Evolutionary conservation across 1,140 invertebrate species (phyloP), one percentile per base, ranked within the genome.

Genomic region (Ptiloglossa arizonensis): DNA sequence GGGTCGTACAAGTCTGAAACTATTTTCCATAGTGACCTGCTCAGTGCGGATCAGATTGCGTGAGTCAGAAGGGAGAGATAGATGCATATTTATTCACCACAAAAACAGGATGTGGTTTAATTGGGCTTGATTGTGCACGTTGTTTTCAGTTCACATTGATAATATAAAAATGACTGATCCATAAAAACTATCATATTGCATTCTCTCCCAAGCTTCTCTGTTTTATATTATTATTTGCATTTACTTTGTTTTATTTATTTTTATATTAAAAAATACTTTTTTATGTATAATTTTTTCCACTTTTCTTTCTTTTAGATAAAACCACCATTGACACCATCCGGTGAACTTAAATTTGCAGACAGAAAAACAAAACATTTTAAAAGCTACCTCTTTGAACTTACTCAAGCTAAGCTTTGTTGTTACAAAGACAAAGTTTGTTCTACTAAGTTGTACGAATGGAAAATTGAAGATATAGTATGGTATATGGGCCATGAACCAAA

Each of bases 401-500:
- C 94, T 56, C 95, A 96, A 85, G 95, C 94, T 0, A 96, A 95
- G 86, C 92, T 98, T n/a, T 95, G 94, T 78, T 96, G 95, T 80
- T 97, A 95, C 83, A 98, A 97, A 88, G 96, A 97, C 90, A 95
- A 95, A 90, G 94, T 94, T 93, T 94, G 95, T 81, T 94, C 94
- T 0, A 89, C 93, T 15, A 94, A 95, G 88, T 85, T 96, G 13
- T 94, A 94, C 71, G 95, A 95, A 74, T 97, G 96, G 96, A 94
- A 94, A 82, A 94, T 97, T 27, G 96, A 97, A 89, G 95, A 97
- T 87, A 94, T 97, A 56, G 89, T 95, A 9, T 97, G 96, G 95
- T 98, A 97, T 91, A 92, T 96, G 72, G 97, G 97, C 13, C 94
- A 95, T 87, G 97, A 98, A 87, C 89, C 95, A 2, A 97, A 97